Evolutionary conservation across 2,797 vertebrate species (phyloP).

Genomic region (Lagorchestes hirsutus): DNA sequence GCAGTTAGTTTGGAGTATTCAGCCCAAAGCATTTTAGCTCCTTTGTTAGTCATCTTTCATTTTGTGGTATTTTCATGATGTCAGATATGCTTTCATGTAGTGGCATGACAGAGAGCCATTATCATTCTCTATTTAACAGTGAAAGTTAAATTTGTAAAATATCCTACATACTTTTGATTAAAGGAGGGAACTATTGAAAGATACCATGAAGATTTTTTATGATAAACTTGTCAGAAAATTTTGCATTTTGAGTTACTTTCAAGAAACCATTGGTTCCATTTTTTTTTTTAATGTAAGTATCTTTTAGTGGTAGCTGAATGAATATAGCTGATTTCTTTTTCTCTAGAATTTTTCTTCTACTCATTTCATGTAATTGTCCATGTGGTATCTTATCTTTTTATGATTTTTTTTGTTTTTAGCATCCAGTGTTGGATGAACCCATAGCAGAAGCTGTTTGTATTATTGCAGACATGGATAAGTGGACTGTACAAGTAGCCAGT

Average conservation of each 20-base stretch:
- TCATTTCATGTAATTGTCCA: slow-evolving; percentile 46
- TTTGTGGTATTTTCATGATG: not conserved
- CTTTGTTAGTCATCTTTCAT: not conserved
- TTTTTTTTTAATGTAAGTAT: not conserved
- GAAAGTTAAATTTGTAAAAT: slow-evolving; percentile 2
- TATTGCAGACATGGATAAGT: slow-evolving; percentile 97
- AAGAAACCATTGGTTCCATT: not conserved
- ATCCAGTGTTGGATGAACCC: slow-evolving; percentile 98
- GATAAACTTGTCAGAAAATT: not conserved
- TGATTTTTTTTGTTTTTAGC: slow-evolving; percentile 85
- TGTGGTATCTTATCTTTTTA: slow-evolving; percentile 46
- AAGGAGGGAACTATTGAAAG: not conserved
- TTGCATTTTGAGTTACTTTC: not conserved
- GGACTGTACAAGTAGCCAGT: slow-evolving; percentile 98
- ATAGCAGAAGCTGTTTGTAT: slow-evolving; percentile 99
- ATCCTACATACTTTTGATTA: not conserved
- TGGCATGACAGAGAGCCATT: not conserved
- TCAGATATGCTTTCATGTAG: not conserved
- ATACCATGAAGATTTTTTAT: not conserved
- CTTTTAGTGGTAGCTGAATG: slow-evolving; percentile 32
- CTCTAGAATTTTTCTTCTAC: slow-evolving; percentile 49
- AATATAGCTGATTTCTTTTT: not conserved
- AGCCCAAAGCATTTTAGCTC: not conserved
- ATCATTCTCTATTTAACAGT: not conserved
- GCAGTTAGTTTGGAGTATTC: not conserved